A percentile compares a stretch with the other conserved stretches of the same genome.
Conservation (phyloP, 2,888 invertebrate genomes). For the Camponotus fellah region DNA sequence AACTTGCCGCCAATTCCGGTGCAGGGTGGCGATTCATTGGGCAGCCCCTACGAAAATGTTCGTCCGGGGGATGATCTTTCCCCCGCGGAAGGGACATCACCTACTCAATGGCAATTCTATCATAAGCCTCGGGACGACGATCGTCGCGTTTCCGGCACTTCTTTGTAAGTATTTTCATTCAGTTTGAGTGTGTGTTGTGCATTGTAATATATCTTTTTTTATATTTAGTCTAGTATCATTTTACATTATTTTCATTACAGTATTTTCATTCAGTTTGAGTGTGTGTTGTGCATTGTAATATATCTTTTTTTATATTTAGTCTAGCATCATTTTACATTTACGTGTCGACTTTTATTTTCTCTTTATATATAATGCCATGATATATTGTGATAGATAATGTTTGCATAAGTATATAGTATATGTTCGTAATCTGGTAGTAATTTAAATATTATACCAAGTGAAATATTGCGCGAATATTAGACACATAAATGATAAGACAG, state of each 20-base stretch:
- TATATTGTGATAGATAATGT: neutral
- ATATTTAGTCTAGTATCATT: neutral
- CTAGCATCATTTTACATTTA: neutral
- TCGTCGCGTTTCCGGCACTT: conserved; percentile 88
- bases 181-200: conserved; percentile 58
- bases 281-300: conserved; percentile 81
- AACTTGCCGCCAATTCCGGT: conserved; percentile 90
- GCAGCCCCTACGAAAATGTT: conserved; percentile 90
- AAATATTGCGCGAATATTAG: conserved; percentile 22
- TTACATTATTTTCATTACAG: too few relatives aligned
- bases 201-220: conserved; percentile 76
- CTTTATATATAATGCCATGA: neutral
- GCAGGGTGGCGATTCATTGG: conserved; percentile 87
- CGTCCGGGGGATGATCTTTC: conserved; percentile 87
- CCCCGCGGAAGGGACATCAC: conserved; percentile 87
- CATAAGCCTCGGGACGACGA: conserved; percentile 87
- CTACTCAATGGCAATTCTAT: conserved; percentile 87
- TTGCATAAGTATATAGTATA: neutral
- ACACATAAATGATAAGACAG: neutral
- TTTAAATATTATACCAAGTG: neutral
- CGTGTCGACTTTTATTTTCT: neutral
- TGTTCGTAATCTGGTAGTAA: conserved; percentile 11
- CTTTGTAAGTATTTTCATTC: conserved; percentile 86
- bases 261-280: conserved; percentile 67
- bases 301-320: conserved; percentile 65